Conservation (phyloP, 2,888 invertebrate genomes). For the Polyommatus iphigenia region DNA sequence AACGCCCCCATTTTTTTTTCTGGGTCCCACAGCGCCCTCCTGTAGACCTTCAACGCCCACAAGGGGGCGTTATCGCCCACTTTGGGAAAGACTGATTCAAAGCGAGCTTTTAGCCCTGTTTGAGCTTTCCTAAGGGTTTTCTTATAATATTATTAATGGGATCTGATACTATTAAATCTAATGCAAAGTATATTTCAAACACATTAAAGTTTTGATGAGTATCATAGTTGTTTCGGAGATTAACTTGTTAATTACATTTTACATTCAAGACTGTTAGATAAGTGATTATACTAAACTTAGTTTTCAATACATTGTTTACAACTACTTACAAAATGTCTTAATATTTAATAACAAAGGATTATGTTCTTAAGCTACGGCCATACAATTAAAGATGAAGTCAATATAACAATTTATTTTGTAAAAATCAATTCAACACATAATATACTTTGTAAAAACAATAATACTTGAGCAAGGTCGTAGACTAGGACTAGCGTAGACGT, state of each 20-base stretch:
- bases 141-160: no score
- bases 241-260: neutral
- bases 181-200: no score
- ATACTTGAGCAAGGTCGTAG: conserved; percentile 16
- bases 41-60: no score
- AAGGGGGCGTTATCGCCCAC: no score
- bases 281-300: neutral
- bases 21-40: no score
- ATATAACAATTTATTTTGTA: conserved; percentile 11
- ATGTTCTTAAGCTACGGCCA: neutral
- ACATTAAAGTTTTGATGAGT: neutral
- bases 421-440: neutral
- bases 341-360: neutral
- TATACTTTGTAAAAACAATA: conserved; percentile 9
- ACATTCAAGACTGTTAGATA: neutral
- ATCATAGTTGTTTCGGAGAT: neutral
- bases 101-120: no score
- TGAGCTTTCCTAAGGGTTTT: no score
- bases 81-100: no score
- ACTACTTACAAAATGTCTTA: neutral
- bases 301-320: neutral
- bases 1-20: no score
- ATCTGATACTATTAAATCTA: no score
- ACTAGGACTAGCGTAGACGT: neutral
- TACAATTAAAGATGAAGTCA: neutral